Evolutionary conservation across 2,888 invertebrate genomes (phyloP).

Genomic region (Steinernema hermaphroditum): DNA sequence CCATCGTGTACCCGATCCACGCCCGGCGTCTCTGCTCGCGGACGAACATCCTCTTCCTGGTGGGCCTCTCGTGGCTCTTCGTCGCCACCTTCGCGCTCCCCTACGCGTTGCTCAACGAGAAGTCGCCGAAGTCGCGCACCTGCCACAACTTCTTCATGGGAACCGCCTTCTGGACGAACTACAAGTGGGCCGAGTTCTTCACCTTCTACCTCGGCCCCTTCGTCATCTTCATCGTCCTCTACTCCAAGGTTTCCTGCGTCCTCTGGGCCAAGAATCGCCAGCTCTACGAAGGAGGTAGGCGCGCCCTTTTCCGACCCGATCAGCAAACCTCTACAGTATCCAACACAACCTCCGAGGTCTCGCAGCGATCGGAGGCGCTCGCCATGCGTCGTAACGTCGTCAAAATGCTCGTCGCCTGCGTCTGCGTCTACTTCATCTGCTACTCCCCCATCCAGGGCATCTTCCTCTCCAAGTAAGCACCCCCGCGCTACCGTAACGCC

Average conservation of each 20-base stretch:
- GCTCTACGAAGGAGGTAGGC: constrained; percentile 47
- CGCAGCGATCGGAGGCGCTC: constrained; percentile 49
- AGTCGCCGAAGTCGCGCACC: constrained; percentile 36
- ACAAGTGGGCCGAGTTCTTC: constrained; percentile 60
- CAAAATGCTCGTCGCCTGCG: constrained; percentile 70
- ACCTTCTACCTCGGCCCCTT: constrained; percentile 60
- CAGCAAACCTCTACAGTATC: constrained; percentile 31
- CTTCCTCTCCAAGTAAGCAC: constrained; percentile 57
- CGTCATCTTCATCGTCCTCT: constrained; percentile 56
- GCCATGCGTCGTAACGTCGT: constrained; percentile 66
- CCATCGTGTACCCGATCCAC: constrained; percentile 62
- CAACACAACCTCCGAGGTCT: constrained; percentile 32
- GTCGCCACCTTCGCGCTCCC: constrained; percentile 56
- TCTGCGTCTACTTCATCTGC: constrained; percentile 69
- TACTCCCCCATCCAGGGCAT: constrained; percentile 69
- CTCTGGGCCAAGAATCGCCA: constrained; percentile 60
- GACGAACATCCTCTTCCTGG: constrained; percentile 40
- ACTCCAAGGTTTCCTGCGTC: constrained; percentile 50
- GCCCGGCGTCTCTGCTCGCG: constrained; percentile 56
- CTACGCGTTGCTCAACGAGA: constrained; percentile 52
- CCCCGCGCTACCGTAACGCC: not conserved
- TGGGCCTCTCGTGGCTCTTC: constrained; percentile 51
- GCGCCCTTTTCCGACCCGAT: too few species aligned
- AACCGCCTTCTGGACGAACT: constrained; percentile 50
- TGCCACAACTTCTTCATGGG: constrained; percentile 48